Evolutionary conservation across 2,797 vertebrate species (phyloP).

Genomic region (Eutrigla gurnardus): DNA sequence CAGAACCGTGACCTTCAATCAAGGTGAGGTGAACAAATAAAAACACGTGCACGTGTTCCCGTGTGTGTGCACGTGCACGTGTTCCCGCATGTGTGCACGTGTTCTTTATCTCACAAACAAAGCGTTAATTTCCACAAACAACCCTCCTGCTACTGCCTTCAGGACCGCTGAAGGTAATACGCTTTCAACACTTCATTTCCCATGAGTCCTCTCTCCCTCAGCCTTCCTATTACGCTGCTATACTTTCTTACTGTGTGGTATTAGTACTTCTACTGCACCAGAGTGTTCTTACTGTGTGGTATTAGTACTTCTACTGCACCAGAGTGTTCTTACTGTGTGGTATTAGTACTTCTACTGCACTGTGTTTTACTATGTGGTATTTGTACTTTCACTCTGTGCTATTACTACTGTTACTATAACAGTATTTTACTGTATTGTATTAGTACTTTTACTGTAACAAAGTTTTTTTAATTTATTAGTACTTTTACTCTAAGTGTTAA

Average conservation of each 20-base stretch:
- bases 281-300: background rate
- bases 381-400: too few relatives aligned
- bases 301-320: too few relatives aligned
- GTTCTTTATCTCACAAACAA: background rate
- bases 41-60: background rate
- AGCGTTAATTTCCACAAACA: conserved; percentile 3
- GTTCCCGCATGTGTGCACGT: background rate
- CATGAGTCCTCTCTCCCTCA: conserved; percentile 2
- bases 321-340: too few relatives aligned
- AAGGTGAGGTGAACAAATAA: conserved; percentile 13
- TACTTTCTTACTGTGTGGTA: background rate
- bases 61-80: background rate
- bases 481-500: background rate
- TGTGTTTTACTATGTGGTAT: background rate
- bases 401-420: too few relatives aligned
- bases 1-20: conserved; percentile 27
- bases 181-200: background rate
- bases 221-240: background rate
- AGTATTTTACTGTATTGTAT: too few relatives aligned
- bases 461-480: too few relatives aligned
- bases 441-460: too few relatives aligned
- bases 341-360: too few relatives aligned
- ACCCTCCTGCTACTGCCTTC: background rate
- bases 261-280: too few relatives aligned
- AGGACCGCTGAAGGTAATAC: background rate